Evolutionary conservation across 2,888 invertebrate genomes (phyloP).

Genomic region (Lasioglossum vierecki): DNA sequence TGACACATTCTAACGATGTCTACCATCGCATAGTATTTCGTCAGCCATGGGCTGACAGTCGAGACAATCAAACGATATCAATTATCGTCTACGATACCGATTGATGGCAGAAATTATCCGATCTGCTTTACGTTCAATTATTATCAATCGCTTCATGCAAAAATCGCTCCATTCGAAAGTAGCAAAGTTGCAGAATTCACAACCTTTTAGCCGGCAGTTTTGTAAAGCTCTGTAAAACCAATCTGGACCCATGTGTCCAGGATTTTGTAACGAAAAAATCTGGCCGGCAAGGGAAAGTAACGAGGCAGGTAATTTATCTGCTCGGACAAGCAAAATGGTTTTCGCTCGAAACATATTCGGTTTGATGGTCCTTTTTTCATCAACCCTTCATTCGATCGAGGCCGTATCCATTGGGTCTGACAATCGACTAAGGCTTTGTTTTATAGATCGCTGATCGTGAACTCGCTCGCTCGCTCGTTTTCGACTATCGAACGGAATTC

Average conservation of each 20-base stretch:
- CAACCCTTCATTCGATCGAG: neutral
- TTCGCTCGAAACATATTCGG: slow-evolving; percentile 45
- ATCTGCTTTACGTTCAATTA: neutral
- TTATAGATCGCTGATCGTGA: slow-evolving; percentile 38
- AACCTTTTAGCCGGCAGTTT: neutral
- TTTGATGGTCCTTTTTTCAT: slow-evolving; percentile 24
- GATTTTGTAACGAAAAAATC: slow-evolving; percentile 35
- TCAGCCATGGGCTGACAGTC: neutral
- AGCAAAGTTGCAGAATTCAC: neutral
- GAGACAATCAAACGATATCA: neutral
- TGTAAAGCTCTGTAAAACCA: neutral
- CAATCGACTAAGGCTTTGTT: slow-evolving; percentile 43
- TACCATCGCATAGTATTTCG: neutral
- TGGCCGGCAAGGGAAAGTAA: slow-evolving; percentile 14
- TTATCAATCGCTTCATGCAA: no score
- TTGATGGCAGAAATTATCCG: neutral
- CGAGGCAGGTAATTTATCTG: slow-evolving; percentile 24
- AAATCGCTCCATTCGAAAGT: no score
- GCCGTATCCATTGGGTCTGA: slow-evolving; percentile 30
- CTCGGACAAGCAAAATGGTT: slow-evolving; percentile 26
- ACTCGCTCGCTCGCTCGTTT: slow-evolving; percentile 26
- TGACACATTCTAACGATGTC: neutral
- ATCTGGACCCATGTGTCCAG: neutral
- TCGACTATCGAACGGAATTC: slow-evolving; percentile 7
- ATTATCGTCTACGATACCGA: neutral